Percentiles rank a stretch among this genome's conserved stretches.
These are phyloP conservation scores for Caenorhabditis sp. DNA, from an alignment of 2,888 invertebrate species.

Conservation along the genomic window DNA sequence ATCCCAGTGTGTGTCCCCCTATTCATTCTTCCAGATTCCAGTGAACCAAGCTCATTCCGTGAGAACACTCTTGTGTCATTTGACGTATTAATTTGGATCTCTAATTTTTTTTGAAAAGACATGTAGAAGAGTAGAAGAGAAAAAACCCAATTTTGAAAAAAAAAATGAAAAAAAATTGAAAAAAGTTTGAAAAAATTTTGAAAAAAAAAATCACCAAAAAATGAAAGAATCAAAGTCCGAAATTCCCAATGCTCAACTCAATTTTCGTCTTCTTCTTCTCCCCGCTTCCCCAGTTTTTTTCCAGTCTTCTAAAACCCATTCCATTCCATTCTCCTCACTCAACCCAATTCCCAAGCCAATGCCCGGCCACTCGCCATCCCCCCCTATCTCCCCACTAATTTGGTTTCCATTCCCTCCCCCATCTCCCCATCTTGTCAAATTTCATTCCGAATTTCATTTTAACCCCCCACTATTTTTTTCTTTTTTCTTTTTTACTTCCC, in stretches of 20 bases:
- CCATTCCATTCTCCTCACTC: slow-evolving; percentile 2
- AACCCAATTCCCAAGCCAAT: slow-evolving; percentile 2
- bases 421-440: too few species aligned
- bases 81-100: too few species aligned
- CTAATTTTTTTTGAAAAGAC: too few species aligned
- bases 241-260: not conserved
- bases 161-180: not conserved
- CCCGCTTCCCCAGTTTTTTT: not conserved
- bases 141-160: not conserved
- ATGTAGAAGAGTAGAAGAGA: too few species aligned
- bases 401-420: not conserved
- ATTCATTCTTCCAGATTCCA: too few species aligned
- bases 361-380: not conserved
- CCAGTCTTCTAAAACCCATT: not conserved
- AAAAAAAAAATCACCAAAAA: not conserved
- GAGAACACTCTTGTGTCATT: too few species aligned
- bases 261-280: not conserved
- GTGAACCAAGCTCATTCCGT: too few species aligned
- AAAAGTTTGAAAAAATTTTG: not conserved
- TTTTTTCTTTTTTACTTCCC: not conserved
- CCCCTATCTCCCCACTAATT: slow-evolving; percentile 12
- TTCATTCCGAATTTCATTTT: too few species aligned
- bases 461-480: too few species aligned
- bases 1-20: too few species aligned
- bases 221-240: slow-evolving; percentile 1